A percentile compares a stretch with the other conserved stretches of the same genome.
Conservation (phyloP, 2,888 invertebrate genomes). For the Xanthorhoe designata region DNA sequence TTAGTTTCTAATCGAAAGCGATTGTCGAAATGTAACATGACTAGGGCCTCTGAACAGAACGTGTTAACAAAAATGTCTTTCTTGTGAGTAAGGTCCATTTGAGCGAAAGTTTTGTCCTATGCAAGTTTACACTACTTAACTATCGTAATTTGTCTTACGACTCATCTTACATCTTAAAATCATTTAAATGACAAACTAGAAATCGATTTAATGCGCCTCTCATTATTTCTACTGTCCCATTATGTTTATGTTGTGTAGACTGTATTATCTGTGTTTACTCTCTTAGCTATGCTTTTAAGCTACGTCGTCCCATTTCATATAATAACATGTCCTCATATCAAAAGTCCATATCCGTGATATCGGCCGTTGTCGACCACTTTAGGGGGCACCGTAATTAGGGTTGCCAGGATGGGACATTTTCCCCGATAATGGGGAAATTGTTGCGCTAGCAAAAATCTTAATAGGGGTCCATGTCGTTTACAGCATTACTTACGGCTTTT, state of each 20-base stretch:
- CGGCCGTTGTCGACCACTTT: conserved; percentile 54
- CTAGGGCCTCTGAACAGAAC: too few relatives aligned
- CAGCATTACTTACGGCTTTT: conserved; percentile 10
- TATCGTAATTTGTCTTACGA: too few relatives aligned
- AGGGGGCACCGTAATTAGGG: conserved; percentile 45
- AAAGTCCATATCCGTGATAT: conserved; percentile 48
- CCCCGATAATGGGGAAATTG: conserved; percentile 35
- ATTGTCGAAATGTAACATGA: too few relatives aligned
- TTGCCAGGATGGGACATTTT: conserved; percentile 38
- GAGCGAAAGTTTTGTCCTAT: not conserved
- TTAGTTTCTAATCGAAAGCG: too few relatives aligned
- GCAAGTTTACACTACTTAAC: too few relatives aligned
- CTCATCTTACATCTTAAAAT: too few relatives aligned
- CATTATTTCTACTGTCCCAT: not conserved
- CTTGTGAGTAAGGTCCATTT: not conserved
- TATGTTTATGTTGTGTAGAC: not conserved
- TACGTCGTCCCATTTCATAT: conserved; percentile 37
- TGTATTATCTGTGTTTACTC: conserved; percentile 19
- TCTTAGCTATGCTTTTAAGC: conserved; percentile 33
- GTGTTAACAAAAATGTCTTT: too few relatives aligned
- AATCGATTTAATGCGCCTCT: not conserved
- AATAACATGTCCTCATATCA: conserved; percentile 45
- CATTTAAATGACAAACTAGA: too few relatives aligned
- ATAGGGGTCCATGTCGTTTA: conserved; percentile 39
- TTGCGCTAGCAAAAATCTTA: conserved; percentile 44